Percentiles rank a stretch among this genome's conserved stretches.
Evolutionary conservation across 2,888 invertebrate genomes (phyloP).

Genomic region (Dryococelus australis): DNA sequence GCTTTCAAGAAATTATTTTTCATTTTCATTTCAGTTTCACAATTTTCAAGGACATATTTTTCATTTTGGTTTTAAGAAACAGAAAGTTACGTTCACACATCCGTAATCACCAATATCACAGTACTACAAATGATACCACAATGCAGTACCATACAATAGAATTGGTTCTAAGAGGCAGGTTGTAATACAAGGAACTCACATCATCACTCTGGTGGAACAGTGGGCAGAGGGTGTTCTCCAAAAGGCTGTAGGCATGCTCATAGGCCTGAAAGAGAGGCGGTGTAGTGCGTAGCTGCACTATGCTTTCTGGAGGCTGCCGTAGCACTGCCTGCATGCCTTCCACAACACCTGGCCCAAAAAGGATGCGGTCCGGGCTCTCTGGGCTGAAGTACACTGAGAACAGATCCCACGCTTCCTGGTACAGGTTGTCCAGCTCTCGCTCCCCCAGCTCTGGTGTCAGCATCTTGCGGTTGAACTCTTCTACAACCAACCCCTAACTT

Average conservation of each 20-base stretch:
- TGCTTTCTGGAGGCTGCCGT: constrained; percentile 67
- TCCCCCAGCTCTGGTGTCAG: constrained; percentile 76
- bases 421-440: constrained; percentile 68
- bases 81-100: too few species aligned
- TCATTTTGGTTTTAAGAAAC: too few species aligned
- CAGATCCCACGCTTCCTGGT: constrained; percentile 71
- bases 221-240: constrained; percentile 78
- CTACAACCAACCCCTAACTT: constrained; percentile 57
- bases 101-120: too few species aligned
- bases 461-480: constrained; percentile 81
- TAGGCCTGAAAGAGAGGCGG: constrained; percentile 81
- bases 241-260: constrained; percentile 74
- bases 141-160: too few species aligned
- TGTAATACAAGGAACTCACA: constrained; percentile 59
- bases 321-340: constrained; percentile 67
- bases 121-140: too few species aligned
- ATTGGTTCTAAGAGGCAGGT: too few species aligned
- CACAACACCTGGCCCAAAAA: constrained; percentile 65
- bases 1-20: too few species aligned
- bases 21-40: too few species aligned
- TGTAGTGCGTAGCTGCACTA: constrained; percentile 77
- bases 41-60: too few species aligned
- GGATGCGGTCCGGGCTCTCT: constrained; percentile 67
- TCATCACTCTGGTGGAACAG: constrained; percentile 84
- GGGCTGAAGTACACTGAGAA: constrained; percentile 72